Percentiles rank a stretch among this genome's conserved stretches.
phyloP scores from a whole-genome alignment of 2,797 vertebrate species.

The Dicrostonyx torquatus region DNA sequence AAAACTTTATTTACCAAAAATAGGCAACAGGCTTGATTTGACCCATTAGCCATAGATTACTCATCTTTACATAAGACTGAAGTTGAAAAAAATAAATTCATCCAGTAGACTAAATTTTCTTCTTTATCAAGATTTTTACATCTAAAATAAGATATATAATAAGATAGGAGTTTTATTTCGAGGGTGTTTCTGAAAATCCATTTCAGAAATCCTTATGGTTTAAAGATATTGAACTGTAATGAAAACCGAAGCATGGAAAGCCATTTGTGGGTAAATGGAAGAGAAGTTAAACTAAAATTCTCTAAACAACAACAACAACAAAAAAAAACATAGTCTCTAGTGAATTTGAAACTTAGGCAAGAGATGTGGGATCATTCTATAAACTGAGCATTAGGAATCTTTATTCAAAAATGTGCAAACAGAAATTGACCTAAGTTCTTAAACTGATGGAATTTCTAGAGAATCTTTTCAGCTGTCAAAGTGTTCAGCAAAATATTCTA shows the following conservation, averaged over 20 bases:
- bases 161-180: slow-evolving; percentile 37
- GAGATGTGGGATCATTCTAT: slow-evolving; percentile 27
- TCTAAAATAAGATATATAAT: slow-evolving; percentile 33
- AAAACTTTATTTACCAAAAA: slow-evolving; percentile 31
- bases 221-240: background rate
- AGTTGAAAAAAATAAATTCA: slow-evolving; percentile 16
- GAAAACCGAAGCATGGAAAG: slow-evolving; percentile 16
- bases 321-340: background rate
- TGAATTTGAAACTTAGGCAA: slow-evolving; percentile 37
- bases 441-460: slow-evolving; percentile 42
- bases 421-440: slow-evolving; percentile 50
- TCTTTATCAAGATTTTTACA: background rate
- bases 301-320: no score
- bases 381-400: background rate
- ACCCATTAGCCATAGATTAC: background rate
- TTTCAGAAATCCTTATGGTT: slow-evolving; percentile 28
- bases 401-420: slow-evolving; percentile 9
- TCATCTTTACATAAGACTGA: background rate
- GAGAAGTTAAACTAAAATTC: slow-evolving; percentile 5
- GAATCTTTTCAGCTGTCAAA: slow-evolving; percentile 21
- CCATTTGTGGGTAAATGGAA: background rate
- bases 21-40: background rate
- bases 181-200: slow-evolving; percentile 25
- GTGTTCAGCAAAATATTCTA: slow-evolving; percentile 27
- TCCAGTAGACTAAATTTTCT: slow-evolving; percentile 16